Percentiles rank a stretch among this genome's conserved stretches.
Conservation (phyloP, 1,140 invertebrate genomes). For the Apis dorsata region DNA sequence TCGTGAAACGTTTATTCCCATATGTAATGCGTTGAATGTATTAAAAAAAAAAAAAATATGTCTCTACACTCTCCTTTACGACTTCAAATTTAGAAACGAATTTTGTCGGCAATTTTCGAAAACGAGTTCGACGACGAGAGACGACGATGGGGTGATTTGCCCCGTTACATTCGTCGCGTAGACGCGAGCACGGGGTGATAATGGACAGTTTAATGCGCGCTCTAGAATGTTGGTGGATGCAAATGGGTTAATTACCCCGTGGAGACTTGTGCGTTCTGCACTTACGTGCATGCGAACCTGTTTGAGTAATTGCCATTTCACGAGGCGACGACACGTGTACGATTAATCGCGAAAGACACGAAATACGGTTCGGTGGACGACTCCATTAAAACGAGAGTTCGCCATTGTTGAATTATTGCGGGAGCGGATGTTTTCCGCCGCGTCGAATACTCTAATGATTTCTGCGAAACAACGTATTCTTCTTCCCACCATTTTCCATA, state of each 20-base stretch:
- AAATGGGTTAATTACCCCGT: slow-evolving; percentile 48
- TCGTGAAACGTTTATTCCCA: no score
- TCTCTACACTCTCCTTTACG: no score
- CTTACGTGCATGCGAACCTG: slow-evolving; percentile 32
- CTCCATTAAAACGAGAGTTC: neutral
- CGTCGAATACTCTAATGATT: neutral
- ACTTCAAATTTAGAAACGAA: neutral
- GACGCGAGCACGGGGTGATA: slow-evolving; percentile 16
- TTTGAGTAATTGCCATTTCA: slow-evolving; percentile 36
- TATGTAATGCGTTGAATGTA: no score
- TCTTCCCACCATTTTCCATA: neutral
- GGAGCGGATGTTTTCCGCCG: neutral
- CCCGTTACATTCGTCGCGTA: slow-evolving; percentile 7
- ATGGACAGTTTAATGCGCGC: slow-evolving; percentile 37
- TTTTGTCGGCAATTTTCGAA: neutral
- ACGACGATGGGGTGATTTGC: slow-evolving; percentile 29
- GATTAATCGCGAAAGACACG: slow-evolving; percentile 42
- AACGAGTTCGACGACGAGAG: neutral
- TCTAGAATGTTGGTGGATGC: slow-evolving; percentile 26
- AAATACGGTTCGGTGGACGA: slow-evolving; percentile 9
- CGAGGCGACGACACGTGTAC: slow-evolving; percentile 32
- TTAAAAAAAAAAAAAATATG: no score
- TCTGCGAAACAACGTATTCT: neutral
- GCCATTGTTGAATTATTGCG: slow-evolving; percentile 9
- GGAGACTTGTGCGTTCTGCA: slow-evolving; percentile 33